phyloP scores from a whole-genome alignment of 2,888 invertebrate genomes.

The Phasia obesa region DNA sequence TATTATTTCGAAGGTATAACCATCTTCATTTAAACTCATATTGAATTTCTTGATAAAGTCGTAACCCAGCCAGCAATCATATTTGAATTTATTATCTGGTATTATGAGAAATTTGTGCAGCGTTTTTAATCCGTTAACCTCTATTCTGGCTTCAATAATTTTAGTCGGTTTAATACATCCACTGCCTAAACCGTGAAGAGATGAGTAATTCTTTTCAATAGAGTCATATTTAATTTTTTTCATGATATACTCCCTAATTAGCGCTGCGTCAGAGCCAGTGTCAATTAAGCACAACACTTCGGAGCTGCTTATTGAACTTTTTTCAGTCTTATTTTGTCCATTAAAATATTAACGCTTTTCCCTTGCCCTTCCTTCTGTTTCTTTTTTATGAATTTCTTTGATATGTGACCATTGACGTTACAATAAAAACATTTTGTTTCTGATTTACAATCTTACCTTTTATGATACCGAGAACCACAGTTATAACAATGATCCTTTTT shows the following conservation, averaged over 20 bases:
- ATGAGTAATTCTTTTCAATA: not conserved
- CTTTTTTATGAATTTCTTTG: not conserved
- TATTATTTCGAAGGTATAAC: too few relatives aligned
- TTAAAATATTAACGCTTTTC: not conserved
- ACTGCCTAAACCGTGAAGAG: not conserved
- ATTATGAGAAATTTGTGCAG: constrained; percentile 35
- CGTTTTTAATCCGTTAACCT: not conserved
- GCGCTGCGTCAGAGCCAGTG: not conserved
- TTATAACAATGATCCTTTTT: too few relatives aligned
- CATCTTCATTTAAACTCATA: too few relatives aligned
- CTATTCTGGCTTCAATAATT: not conserved
- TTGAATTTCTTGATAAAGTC: too few relatives aligned
- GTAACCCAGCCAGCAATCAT: constrained; percentile 12
- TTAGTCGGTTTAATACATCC: not conserved
- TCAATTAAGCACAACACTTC: not conserved
- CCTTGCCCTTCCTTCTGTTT: not conserved
- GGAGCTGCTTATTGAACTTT: not conserved
- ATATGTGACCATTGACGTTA: not conserved
- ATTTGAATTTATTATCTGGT: constrained; percentile 41
- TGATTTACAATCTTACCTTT: not conserved
- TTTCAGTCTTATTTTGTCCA: not conserved
- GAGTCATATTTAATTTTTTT: not conserved
- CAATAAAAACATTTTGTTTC: not conserved
- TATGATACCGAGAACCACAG: too few relatives aligned
- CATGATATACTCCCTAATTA: not conserved